Percentiles rank a stretch among this genome's conserved stretches.
These are phyloP conservation scores for Amblyjoppa proteus DNA, from an alignment of 2,888 invertebrate genomes.

Conservation along the genomic window DNA sequence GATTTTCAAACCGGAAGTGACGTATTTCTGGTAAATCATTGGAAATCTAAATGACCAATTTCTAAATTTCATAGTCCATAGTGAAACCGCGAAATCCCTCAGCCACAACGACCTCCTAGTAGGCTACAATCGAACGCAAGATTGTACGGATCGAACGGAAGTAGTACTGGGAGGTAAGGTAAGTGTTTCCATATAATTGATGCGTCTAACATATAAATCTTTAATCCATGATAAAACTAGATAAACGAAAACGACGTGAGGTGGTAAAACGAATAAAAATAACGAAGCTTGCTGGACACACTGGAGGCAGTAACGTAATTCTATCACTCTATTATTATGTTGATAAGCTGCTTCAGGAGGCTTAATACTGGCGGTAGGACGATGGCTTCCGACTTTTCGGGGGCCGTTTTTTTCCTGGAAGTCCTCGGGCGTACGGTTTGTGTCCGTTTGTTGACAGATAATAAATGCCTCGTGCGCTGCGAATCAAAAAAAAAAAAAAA, in stretches of 20 bases:
- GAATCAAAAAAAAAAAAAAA: slow-evolving; percentile 68
- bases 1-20: too few species aligned
- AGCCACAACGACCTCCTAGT: too few species aligned
- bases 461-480: slow-evolving; percentile 93
- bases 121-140: neutral
- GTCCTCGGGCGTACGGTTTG: slow-evolving; percentile 94
- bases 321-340: slow-evolving; percentile 82
- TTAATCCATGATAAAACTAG: slow-evolving; percentile 48
- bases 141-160: neutral
- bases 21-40: too few species aligned
- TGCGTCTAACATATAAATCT: slow-evolving; percentile 44
- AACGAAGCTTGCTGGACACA: slow-evolving; percentile 25
- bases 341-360: slow-evolving; percentile 83
- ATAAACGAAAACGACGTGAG: slow-evolving; percentile 39
- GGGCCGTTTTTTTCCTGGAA: slow-evolving; percentile 88
- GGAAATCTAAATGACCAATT: too few species aligned
- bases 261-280: slow-evolving; percentile 26
- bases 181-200: slow-evolving; percentile 45
- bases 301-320: neutral
- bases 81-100: too few species aligned
- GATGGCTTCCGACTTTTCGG: slow-evolving; percentile 84
- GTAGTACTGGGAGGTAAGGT: slow-evolving; percentile 29
- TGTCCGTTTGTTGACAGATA: slow-evolving; percentile 95
- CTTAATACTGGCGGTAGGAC: slow-evolving; percentile 85
- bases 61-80: too few species aligned